These are phyloP conservation scores for Mallotus villosus DNA, from an alignment of 2,797 vertebrate species.

Conservation along the genomic window DNA sequence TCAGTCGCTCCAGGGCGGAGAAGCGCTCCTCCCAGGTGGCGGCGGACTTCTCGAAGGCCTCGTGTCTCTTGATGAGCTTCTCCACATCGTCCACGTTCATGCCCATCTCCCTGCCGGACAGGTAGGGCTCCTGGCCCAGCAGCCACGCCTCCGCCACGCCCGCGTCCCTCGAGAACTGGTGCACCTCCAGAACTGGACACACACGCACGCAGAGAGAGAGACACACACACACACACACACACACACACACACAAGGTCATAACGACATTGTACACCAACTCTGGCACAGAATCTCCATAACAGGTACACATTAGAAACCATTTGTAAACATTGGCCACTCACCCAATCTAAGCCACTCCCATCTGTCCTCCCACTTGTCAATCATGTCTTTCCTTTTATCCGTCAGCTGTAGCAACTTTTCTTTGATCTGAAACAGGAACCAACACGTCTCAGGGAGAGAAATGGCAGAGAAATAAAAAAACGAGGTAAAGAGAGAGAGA, in stretches of 20 bases:
- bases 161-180: slow-evolving; percentile 94
- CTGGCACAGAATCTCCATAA: not conserved
- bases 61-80: slow-evolving; percentile 93
- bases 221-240: slow-evolving; percentile 8
- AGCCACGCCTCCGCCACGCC: slow-evolving; percentile 95
- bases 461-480: not conserved
- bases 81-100: slow-evolving; percentile 94
- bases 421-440: slow-evolving; percentile 83
- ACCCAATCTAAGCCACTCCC: slow-evolving; percentile 98
- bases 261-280: not conserved
- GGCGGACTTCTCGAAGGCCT: slow-evolving; percentile 95
- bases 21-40: slow-evolving; percentile 97
- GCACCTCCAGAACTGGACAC: slow-evolving; percentile 88
- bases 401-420: slow-evolving; percentile 91
- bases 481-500: not conserved
- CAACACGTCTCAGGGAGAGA: not conserved
- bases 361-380: slow-evolving; percentile 97
- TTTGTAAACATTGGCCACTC: slow-evolving; percentile 53
- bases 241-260: not conserved
- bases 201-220: not conserved
- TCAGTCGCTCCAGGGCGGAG: slow-evolving; percentile 90
- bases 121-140: slow-evolving; percentile 91
- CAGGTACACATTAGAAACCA: not conserved
- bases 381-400: slow-evolving; percentile 99
- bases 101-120: slow-evolving; percentile 90